These are phyloP conservation scores for Steinernema feltiae DNA, from an alignment of 1,140 invertebrate genomes.

Conservation along the genomic window DNA sequence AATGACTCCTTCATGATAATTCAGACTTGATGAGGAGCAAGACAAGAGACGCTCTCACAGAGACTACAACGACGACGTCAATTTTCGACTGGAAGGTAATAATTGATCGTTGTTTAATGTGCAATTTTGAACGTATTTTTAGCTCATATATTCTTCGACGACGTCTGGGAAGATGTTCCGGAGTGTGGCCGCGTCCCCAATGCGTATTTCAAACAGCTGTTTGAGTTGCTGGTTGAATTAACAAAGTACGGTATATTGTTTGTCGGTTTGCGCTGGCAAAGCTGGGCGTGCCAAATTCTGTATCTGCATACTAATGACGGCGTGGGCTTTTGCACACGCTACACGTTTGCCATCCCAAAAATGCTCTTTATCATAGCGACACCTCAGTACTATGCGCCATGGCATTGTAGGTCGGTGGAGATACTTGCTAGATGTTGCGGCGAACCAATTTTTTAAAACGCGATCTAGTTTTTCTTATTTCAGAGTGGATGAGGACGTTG, in stretches of 20 bases:
- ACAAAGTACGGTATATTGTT: constrained; percentile 72
- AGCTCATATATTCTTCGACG: constrained; percentile 98
- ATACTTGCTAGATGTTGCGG: no score
- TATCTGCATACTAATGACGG: no score
- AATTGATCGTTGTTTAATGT: background rate
- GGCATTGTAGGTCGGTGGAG: no score
- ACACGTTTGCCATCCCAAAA: no score
- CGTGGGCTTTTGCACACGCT: no score
- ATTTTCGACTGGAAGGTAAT: constrained; percentile 45
- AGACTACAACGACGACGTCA: constrained; percentile 76
- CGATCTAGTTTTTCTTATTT: background rate
- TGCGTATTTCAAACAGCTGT: constrained; percentile 83
- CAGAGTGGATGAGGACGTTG: constrained; percentile 31
- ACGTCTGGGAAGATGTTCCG: constrained; percentile 89
- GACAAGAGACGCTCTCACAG: constrained; percentile 79
- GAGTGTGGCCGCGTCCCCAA: constrained; percentile 69
- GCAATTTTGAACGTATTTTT: no score
- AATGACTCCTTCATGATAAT: constrained; percentile 57
- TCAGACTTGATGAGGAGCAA: constrained; percentile 81
- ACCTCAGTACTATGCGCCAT: no score
- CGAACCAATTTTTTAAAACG: no score
- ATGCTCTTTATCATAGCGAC: no score
- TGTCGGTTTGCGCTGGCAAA: no score
- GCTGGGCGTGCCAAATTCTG: background rate
- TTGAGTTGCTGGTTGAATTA: constrained; percentile 84